Conservation (phyloP, 92 coral and sea anemone genomes). For the Palythoa grandis region DNA sequence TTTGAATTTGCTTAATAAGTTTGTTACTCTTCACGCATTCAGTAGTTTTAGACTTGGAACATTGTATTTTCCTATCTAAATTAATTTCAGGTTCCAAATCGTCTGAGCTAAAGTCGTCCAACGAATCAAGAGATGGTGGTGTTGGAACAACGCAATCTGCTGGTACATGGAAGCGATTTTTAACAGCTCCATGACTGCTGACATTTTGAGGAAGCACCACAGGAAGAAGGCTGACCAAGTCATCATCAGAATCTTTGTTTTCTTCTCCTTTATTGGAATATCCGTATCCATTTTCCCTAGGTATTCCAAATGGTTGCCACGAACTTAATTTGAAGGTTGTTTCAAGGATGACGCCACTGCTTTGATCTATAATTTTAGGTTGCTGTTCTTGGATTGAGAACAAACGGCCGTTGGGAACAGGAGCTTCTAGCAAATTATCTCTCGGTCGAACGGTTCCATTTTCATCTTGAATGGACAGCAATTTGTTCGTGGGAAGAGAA, state of each 20-base stretch:
- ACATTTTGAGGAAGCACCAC: conserved; percentile 3
- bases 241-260: background rate
- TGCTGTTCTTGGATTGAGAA: background rate
- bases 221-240: conserved; percentile 50
- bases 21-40: background rate
- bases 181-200: conserved; percentile 7
- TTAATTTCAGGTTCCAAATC: background rate
- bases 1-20: background rate
- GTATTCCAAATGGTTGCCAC: background rate
- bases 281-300: background rate
- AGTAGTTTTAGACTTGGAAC: background rate
- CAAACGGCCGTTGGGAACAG: background rate
- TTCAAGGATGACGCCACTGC: background rate
- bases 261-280: background rate
- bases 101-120: conserved; percentile 57
- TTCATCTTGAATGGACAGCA: background rate
- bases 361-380: background rate
- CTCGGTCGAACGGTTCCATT: background rate
- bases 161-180: background rate
- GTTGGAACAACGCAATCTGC: conserved; percentile 54
- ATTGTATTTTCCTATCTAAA: background rate
- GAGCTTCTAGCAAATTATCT: background rate
- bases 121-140: conserved; percentile 78
- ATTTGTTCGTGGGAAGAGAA: background rate
- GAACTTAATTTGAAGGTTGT: background rate